Evolutionary conservation across 2,888 invertebrate genomes (phyloP), one percentile per base, ranked within the genome.

Genomic region (Rhagonycha lutea): DNA sequence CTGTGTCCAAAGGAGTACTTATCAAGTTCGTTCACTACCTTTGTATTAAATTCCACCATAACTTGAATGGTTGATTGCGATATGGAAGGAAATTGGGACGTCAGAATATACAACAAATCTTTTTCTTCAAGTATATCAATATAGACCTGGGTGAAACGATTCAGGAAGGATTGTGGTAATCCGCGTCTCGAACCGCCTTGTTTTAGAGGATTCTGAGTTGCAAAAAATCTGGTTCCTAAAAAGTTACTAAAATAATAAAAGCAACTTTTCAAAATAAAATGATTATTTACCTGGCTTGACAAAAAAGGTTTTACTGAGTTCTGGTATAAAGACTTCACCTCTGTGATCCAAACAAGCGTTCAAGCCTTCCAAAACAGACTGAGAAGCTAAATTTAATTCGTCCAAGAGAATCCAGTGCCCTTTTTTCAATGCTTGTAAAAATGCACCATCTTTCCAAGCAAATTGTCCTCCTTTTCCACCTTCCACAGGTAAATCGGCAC

Each of bases 341-440:
- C 99, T 91, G 86, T 99, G 99, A 90, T 99, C 99, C 73, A 99
- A 91, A 84, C 99, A 98, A 0, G 99, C 99, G 86, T 99, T 99
- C 3, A 99, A 90, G 28, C 99, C 99, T 90, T 99, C 99, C 12
- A 99, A 89, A 0, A 99, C 99, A 0, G 98, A 96, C 87, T 99
- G 99, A 0, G 99, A 98, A 0, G 99, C 99, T 79, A 99, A 90
- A 90, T 99, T 99, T 80, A 99, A 89, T 90, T 99, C 99, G 87
- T 99, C 99, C 26, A 99, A 89, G 18, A 99, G 90, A 81, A 99
- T 95, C 99, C 99, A 99, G 82, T 97, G 93, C 11, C 97, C 96
- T 69, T 94, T 92, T 88, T 96, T 96, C 23, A 99, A 89, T 0
- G 99, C 99, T 75, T 93, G 94, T 61, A 99, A 89, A 77, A 99